Evolutionary conservation across 2,888 invertebrate species (phyloP).

Genomic region (Oxycera nigricornis): DNA sequence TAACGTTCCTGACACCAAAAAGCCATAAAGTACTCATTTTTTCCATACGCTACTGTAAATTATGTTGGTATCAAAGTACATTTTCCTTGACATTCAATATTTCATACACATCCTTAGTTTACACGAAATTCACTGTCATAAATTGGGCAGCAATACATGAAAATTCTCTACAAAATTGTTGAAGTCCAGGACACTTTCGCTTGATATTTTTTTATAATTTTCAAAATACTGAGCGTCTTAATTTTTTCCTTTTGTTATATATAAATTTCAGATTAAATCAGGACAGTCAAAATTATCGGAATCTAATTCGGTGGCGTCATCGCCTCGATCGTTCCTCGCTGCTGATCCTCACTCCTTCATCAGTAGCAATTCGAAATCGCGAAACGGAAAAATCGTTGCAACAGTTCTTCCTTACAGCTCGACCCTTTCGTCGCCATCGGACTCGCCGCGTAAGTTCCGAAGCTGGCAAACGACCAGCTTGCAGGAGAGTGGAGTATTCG

Average conservation of each 20-base stretch:
- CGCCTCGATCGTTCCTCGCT: constrained; percentile 46
- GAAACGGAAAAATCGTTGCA: constrained; percentile 66
- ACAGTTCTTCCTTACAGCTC: constrained; percentile 70
- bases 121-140: background rate
- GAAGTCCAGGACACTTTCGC: background rate
- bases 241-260: too few species aligned
- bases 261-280: constrained; percentile 52
- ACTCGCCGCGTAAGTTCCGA: constrained; percentile 51
- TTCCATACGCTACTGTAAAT: too few species aligned
- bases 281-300: constrained; percentile 52
- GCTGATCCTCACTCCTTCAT: constrained; percentile 14
- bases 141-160: background rate
- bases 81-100: background rate
- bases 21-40: too few species aligned
- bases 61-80: too few species aligned
- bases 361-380: constrained; percentile 7
- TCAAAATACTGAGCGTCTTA: too few species aligned
- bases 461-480: constrained; percentile 64
- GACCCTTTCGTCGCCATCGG: constrained; percentile 63
- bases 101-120: background rate
- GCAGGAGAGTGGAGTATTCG: constrained; percentile 79
- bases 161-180: background rate
- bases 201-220: background rate
- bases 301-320: constrained; percentile 53
- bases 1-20: too few species aligned